Evolutionary conservation across 2,113 vertebrate genomes (phyloP), one percentile per base, ranked within the genome.

Genomic region (Aplodontia rufa): DNA sequence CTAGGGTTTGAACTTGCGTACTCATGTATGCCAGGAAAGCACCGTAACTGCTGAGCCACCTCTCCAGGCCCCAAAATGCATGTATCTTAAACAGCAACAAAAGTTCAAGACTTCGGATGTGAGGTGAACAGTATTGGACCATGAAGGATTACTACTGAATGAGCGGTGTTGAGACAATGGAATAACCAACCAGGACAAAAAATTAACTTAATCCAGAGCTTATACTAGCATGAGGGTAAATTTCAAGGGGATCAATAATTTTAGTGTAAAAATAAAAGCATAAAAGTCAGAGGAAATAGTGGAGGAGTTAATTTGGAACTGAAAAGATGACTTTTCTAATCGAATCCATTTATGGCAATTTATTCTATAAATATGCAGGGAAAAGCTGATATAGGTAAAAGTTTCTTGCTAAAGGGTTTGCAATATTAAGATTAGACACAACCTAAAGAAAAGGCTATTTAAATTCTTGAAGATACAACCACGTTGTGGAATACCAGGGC

Each of bases 201-300:
- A 49, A 47, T 37, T 40, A 40, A 49, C 79, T 86, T 69, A 42
- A n/a, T 79, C 72, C 28, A 71, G 53, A 81, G 66, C 35, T 74
- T 32, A 55, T 10, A 28, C 32, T 66, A 72, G 37, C 35, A 66
- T 35, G 64, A 24, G 24, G 13, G 53, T 87, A 74, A 55, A 80
- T 87, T 87, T 45, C 66, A 74, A 66, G 45, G 12, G 24, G 42
- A 42, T 79, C 42, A n/a, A 60, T 74, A 14, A 68, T 87, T 87
- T 87, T 79, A 91, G 79, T 24, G 24, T 45, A 66, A 93, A 88
- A 14, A n/a, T 53, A 55, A 91, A 91, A 55, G 37, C 66, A 82
- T 45, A 91, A 81, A 87, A 58, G 22, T 32, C 32, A 64, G 32
- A 72, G 66, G 64, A 47, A 87, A 40, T 24, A 55, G 87, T 8